These are phyloP conservation scores for Vombatus ursinus DNA, from an alignment of 2,113 vertebrate genomes.

Conservation along the genomic window DNA sequence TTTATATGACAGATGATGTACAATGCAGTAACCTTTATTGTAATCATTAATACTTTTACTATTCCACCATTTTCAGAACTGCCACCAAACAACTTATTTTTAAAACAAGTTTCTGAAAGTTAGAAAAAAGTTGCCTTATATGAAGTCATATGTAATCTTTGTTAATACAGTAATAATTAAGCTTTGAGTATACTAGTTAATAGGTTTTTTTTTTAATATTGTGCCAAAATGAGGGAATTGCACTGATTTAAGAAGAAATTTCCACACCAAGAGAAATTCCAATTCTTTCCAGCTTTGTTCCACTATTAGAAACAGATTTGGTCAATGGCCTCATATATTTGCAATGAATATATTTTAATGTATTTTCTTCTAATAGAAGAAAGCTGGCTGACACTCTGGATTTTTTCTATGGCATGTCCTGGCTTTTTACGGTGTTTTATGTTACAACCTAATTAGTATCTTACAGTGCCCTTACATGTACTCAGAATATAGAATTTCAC, in stretches of 20 bases:
- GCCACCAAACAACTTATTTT: constrained; percentile 21
- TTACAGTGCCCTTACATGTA: constrained; percentile 78
- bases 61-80: constrained; percentile 29
- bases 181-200: constrained; percentile 35
- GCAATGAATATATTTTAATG: constrained; percentile 73
- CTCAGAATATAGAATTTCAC: constrained; percentile 74
- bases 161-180: background rate
- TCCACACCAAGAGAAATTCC: constrained; percentile 55
- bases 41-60: constrained; percentile 38
- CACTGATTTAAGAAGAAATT: constrained; percentile 63
- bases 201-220: constrained; percentile 26
- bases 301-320: constrained; percentile 73
- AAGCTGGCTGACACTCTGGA: constrained; percentile 59
- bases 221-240: constrained; percentile 45
- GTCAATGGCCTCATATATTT: constrained; percentile 68
- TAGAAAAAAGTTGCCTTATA: constrained; percentile 21
- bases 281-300: constrained; percentile 54
- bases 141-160: constrained; percentile 49
- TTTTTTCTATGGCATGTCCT: constrained; percentile 66
- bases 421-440: constrained; percentile 81
- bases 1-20: constrained; percentile 62
- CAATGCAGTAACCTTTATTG: constrained; percentile 18
- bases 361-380: constrained; percentile 75
- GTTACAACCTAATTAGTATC: constrained; percentile 78
- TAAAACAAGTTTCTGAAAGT: constrained; percentile 35